Percentiles rank a stretch among this genome's conserved stretches.
These are phyloP conservation scores for Euwallacea fornicatus DNA, from an alignment of 1,140 invertebrate species.

Conservation along the genomic window DNA sequence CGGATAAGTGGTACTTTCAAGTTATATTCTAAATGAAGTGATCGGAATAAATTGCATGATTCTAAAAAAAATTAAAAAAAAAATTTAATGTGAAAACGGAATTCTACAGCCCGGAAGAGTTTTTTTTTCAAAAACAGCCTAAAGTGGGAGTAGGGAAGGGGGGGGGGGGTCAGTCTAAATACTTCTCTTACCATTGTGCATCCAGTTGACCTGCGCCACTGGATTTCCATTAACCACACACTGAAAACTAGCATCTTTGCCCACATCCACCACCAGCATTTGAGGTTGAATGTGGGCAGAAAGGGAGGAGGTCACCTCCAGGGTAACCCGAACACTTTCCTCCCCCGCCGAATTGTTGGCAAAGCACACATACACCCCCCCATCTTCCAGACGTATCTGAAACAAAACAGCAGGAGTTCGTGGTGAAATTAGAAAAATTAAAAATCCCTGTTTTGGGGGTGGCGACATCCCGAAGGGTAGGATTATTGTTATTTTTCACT, in stretches of 20 bases:
- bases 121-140: too few relatives aligned
- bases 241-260: slow-evolving; percentile 78
- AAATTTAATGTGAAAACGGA: too few relatives aligned
- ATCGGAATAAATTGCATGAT: too few relatives aligned
- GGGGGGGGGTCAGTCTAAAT: too few relatives aligned
- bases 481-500: slow-evolving; percentile 30
- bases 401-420: slow-evolving; percentile 21
- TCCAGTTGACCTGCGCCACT: slow-evolving; percentile 77
- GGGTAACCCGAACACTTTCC: slow-evolving; percentile 77
- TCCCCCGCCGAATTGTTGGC: slow-evolving; percentile 85
- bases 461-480: neutral
- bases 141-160: too few relatives aligned
- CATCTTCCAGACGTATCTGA: slow-evolving; percentile 70
- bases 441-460: slow-evolving; percentile 12
- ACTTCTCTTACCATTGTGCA: slow-evolving; percentile 67
- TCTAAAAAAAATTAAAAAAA: too few relatives aligned
- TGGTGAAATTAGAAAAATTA: slow-evolving; percentile 19
- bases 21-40: too few relatives aligned
- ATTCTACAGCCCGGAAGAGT: too few relatives aligned
- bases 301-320: slow-evolving; percentile 64
- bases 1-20: too few relatives aligned
- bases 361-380: slow-evolving; percentile 81
- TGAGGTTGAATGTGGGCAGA: slow-evolving; percentile 73
- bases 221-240: slow-evolving; percentile 87
- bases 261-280: slow-evolving; percentile 77